Conservation (phyloP, 2,797 vertebrate genomes). For the Otolemur crassicaudatus region DNA sequence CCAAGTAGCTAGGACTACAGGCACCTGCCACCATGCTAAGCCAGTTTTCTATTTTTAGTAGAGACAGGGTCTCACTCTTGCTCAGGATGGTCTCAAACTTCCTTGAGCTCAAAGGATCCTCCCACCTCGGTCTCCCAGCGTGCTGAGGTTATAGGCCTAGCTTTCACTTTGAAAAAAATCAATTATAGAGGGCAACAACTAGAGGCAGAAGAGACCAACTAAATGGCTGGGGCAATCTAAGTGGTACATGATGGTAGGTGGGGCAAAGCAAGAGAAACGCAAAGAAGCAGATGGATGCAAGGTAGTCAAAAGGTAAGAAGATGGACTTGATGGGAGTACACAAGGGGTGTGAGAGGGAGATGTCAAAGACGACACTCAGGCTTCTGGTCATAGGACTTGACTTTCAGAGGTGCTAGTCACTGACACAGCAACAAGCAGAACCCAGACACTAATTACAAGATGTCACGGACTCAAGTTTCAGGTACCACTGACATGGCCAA, state of each 20-base stretch:
- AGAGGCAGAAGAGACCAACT: background rate
- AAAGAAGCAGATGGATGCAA: background rate
- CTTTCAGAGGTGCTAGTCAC: background rate
- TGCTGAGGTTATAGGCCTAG: no score
- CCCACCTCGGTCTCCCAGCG: no score
- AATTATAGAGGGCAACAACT: background rate
- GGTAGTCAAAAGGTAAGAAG: background rate
- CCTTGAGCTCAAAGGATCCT: no score
- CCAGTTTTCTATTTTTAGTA: no score
- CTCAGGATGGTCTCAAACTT: no score
- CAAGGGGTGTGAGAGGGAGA: background rate
- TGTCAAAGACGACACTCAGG: background rate
- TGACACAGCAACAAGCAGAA: background rate
- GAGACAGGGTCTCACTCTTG: no score
- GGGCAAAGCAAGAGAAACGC: background rate
- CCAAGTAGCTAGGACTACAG: no score
- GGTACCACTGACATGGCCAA: background rate
- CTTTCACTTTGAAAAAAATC: background rate
- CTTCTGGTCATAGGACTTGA: background rate
- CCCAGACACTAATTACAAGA: background rate
- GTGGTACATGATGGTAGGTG: background rate
- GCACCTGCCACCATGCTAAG: no score
- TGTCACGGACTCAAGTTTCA: background rate
- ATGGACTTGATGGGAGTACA: background rate
- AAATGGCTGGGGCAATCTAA: background rate